Conservation (phyloP, 2,113 vertebrate species). For the Campylorhamphus procurvoides region DNA sequence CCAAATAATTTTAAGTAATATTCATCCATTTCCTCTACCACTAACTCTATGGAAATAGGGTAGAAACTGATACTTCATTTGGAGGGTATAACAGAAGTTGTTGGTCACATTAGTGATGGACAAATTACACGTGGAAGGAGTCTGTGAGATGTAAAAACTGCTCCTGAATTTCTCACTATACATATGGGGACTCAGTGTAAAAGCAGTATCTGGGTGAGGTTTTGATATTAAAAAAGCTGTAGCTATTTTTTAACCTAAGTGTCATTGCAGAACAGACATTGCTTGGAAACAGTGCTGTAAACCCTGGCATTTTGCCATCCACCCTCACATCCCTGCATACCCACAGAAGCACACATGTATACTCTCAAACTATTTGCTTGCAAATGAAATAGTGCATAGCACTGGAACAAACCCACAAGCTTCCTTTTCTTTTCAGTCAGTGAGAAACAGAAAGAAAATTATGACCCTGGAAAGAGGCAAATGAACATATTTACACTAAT, state of each 20-base stretch:
- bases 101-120: not conserved
- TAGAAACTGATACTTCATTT: not conserved
- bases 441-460: slow-evolving; percentile 44
- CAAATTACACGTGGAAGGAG: not conserved
- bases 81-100: not conserved
- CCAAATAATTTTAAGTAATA: not conserved
- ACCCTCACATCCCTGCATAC: not conserved
- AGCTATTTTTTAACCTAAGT: not conserved
- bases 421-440: not conserved
- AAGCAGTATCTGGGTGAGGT: not conserved
- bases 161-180: not conserved
- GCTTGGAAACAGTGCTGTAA: not conserved
- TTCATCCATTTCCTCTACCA: not conserved
- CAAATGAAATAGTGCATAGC: not conserved
- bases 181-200: not conserved
- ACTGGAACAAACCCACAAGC: not conserved
- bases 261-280: not conserved
- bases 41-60: not conserved
- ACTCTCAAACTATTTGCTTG: not conserved
- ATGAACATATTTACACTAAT: slow-evolving; percentile 53
- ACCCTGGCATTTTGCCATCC: not conserved
- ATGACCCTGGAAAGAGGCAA: slow-evolving; percentile 30
- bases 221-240: not conserved
- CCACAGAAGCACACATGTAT: not conserved
- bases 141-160: not conserved